phyloP scores from a whole-genome alignment of 2,888 invertebrate species.

The Caenorhabditis drosophilae region DNA sequence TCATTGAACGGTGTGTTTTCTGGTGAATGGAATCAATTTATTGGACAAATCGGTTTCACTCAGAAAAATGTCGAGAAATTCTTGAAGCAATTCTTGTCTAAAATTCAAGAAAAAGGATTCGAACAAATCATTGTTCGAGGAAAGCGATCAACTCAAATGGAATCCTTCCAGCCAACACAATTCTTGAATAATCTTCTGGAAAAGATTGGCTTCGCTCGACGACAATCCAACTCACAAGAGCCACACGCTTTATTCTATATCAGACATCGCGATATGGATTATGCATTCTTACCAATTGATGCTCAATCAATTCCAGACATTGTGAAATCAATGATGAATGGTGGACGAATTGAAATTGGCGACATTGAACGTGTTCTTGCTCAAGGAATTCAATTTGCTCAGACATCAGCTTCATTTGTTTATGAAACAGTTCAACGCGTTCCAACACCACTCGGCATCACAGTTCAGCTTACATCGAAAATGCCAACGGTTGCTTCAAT shows the following conservation, averaged over 20 bases:
- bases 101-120: slow-evolving; percentile 38
- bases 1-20: slow-evolving; percentile 52
- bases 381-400: slow-evolving; percentile 35
- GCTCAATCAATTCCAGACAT: slow-evolving; percentile 69
- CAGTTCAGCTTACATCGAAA: slow-evolving; percentile 50
- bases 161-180: slow-evolving; percentile 41
- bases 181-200: slow-evolving; percentile 38
- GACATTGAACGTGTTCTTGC: slow-evolving; percentile 43
- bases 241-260: slow-evolving; percentile 48
- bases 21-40: slow-evolving; percentile 53
- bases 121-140: slow-evolving; percentile 49
- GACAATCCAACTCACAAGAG: slow-evolving; percentile 31
- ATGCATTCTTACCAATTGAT: slow-evolving; percentile 60
- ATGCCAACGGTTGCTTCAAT: slow-evolving; percentile 49
- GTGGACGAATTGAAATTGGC: slow-evolving; percentile 42
- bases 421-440: slow-evolving; percentile 47
- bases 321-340: slow-evolving; percentile 42
- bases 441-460: slow-evolving; percentile 50
- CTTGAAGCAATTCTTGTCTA: slow-evolving; percentile 36
- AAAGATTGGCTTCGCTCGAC: slow-evolving; percentile 41
- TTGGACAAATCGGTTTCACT: slow-evolving; percentile 46
- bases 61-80: slow-evolving; percentile 47
- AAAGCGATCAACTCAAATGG: slow-evolving; percentile 40
- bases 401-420: slow-evolving; percentile 38
- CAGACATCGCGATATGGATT: slow-evolving; percentile 59